These are phyloP conservation scores for Condylura cristata DNA, from an alignment of 2,113 vertebrate species.

Conservation along the genomic window DNA sequence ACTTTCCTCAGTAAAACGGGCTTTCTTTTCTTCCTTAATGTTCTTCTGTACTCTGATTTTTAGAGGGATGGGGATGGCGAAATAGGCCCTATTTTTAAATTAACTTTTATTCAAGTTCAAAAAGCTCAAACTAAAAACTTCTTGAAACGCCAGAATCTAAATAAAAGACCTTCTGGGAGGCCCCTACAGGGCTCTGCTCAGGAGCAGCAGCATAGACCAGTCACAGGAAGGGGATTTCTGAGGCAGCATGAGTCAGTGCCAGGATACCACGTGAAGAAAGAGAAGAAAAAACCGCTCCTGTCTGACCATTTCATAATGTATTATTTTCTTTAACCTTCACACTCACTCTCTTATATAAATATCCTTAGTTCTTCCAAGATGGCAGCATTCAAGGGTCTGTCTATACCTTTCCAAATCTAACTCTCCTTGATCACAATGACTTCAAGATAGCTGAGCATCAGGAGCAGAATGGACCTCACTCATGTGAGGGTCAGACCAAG, in stretches of 20 bases:
- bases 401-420: neutral
- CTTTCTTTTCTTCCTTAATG: neutral
- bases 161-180: neutral
- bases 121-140: neutral
- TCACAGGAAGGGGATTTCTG: neutral
- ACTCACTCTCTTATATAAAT: neutral
- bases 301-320: neutral
- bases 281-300: neutral
- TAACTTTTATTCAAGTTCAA: neutral
- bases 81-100: neutral
- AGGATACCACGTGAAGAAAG: fast-evolving
- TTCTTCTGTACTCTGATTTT: neutral
- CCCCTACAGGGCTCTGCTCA: neutral
- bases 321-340: neutral
- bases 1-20: neutral
- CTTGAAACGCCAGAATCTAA: neutral
- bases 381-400: neutral
- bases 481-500: neutral
- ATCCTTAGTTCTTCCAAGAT: neutral
- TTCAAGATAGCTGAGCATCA: neutral
- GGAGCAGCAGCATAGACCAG: fast-evolving
- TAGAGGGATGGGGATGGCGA: neutral
- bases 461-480: neutral
- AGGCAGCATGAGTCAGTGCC: fast-evolving
- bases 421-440: neutral